A percentile compares a stretch with the other conserved stretches of the same genome.
phyloP scores from a whole-genome alignment of 2,888 invertebrate species.

The Disparrhopalites patrizii region DNA sequence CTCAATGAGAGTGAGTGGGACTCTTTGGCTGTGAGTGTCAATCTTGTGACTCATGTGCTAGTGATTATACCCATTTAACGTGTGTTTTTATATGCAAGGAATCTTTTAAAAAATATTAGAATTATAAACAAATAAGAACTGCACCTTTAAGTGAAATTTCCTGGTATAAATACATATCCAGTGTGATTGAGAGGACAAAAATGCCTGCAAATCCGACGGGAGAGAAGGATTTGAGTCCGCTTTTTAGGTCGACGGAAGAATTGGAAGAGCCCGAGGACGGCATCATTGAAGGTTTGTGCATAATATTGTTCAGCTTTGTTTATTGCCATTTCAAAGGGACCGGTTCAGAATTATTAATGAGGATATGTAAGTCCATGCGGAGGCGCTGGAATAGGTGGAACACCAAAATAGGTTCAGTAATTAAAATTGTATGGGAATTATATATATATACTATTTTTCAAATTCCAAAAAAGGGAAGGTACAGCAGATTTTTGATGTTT shows the following conservation, averaged over 20 bases:
- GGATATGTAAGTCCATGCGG: no score
- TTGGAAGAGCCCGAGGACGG: slow-evolving; percentile 37
- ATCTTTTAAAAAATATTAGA: no score
- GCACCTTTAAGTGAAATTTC: not conserved
- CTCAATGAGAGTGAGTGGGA: not conserved
- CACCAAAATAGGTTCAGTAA: no score
- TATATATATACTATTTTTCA: not conserved
- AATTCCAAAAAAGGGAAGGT: not conserved
- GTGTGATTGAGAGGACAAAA: not conserved
- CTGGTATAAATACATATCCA: no score
- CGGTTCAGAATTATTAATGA: no score
- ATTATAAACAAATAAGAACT: no score
- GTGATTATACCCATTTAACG: not conserved
- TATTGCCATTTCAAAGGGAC: no score
- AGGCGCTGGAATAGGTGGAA: no score
- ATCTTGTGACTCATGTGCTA: not conserved
- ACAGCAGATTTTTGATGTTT: not conserved
- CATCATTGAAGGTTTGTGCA: slow-evolving; percentile 38
- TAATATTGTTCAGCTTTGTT: no score
- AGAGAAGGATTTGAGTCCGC: not conserved
- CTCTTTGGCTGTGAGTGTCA: not conserved
- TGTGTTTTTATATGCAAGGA: no score
- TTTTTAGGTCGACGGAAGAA: slow-evolving; percentile 37
- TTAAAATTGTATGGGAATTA: no score
- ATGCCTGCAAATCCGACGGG: slow-evolving; percentile 4